These are phyloP conservation scores for Cyanocitta stelleri DNA, from an alignment of 2,113 vertebrate species.

Conservation along the genomic window DNA sequence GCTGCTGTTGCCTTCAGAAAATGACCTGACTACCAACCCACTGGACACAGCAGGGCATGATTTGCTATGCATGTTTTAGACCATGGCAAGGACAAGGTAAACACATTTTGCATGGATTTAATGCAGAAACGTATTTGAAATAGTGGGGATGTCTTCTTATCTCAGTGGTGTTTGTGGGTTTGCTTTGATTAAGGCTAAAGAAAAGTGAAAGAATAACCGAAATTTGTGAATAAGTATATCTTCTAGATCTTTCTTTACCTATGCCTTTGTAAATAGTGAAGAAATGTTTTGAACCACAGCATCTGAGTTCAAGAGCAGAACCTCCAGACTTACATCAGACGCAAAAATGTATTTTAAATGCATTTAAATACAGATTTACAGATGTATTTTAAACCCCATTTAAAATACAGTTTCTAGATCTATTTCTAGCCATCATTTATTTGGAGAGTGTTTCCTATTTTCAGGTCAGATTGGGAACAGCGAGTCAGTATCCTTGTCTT, in stretches of 20 bases:
- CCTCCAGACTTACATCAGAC: neutral
- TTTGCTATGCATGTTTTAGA: rapidly evolving
- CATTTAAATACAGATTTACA: neutral
- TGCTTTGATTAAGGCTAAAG: neutral
- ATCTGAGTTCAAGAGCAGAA: neutral
- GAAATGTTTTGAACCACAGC: neutral
- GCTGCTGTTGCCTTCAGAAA: neutral
- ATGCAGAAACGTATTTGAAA: neutral
- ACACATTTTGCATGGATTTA: neutral
- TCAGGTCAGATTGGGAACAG: neutral
- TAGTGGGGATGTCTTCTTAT: neutral
- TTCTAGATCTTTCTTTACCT: neutral
- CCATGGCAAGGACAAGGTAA: neutral
- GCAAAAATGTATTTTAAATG: neutral
- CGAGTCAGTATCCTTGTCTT: neutral
- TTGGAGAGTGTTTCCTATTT: neutral
- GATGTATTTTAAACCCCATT: neutral
- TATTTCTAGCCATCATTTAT: neutral
- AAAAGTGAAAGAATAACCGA: neutral
- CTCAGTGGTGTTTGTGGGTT: neutral
- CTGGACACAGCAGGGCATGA: neutral
- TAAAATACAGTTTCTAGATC: neutral
- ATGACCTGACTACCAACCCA: neutral
- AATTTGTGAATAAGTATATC: neutral
- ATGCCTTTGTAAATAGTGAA: neutral